Evolutionary conservation across 2,797 vertebrate genomes (phyloP).

Genomic region (Setipinna tenuifilis): DNA sequence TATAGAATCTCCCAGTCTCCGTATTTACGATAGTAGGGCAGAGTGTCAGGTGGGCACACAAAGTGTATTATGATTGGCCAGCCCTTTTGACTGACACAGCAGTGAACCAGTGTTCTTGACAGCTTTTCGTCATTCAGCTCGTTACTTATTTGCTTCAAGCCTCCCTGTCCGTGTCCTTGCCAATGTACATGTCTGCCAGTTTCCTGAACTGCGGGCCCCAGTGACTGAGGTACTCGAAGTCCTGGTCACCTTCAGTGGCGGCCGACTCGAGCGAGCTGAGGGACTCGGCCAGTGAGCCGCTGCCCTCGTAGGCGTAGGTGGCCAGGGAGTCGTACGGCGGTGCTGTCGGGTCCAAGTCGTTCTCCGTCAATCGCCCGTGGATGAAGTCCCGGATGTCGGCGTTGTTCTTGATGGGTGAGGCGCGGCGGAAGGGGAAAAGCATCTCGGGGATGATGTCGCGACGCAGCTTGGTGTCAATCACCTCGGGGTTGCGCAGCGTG

Average conservation of each 20-base stretch:
- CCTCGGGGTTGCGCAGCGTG: slow-evolving; percentile 92
- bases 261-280: slow-evolving; percentile 93
- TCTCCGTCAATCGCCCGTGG: slow-evolving; percentile 90
- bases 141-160: slow-evolving; percentile 67
- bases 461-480: slow-evolving; percentile 91
- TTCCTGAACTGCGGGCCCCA: slow-evolving; percentile 97
- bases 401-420: slow-evolving; percentile 90
- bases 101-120: neutral
- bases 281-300: slow-evolving; percentile 91
- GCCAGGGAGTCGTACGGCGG: slow-evolving; percentile 97
- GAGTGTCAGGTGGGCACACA: neutral
- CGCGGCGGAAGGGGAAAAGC: slow-evolving; percentile 88
- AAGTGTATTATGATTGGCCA: slow-evolving; percentile 4
- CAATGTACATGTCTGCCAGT: slow-evolving; percentile 97
- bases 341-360: slow-evolving; percentile 90
- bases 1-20: slow-evolving; percentile 16
- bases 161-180: slow-evolving; percentile 88
- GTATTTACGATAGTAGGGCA: neutral
- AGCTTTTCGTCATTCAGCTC: neutral
- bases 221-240: slow-evolving; percentile 95
- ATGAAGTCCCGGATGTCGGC: slow-evolving; percentile 97
- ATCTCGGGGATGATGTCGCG: slow-evolving; percentile 95
- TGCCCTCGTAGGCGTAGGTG: slow-evolving; percentile 97
- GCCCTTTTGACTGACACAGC: neutral
- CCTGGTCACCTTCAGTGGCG: slow-evolving; percentile 92